Evolutionary conservation across 1,140 invertebrate species (phyloP).

Genomic region (Anoplophora glabripennis): DNA sequence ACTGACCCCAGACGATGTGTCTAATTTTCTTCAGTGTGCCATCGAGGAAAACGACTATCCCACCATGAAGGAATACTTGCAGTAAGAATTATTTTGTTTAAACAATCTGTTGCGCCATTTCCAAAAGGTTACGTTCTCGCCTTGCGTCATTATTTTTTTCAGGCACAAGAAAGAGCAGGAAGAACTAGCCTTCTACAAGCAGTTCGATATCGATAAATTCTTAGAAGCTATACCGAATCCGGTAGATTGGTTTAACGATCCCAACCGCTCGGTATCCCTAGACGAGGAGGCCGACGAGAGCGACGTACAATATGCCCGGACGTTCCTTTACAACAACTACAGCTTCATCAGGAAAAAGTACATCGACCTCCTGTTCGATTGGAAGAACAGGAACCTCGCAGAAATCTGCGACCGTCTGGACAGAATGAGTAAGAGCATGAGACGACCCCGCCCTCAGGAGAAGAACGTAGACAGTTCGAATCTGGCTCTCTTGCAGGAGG

Average conservation of each 20-base stretch:
- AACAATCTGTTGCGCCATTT: too few relatives aligned
- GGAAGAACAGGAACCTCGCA: constrained; percentile 27
- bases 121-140: too few relatives aligned
- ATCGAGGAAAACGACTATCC: constrained; percentile 54
- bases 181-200: constrained; percentile 48
- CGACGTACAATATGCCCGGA: constrained; percentile 37
- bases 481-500: constrained; percentile 52
- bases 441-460: constrained; percentile 27
- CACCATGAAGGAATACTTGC: constrained; percentile 53
- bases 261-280: constrained; percentile 36
- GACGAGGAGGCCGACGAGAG: constrained; percentile 3
- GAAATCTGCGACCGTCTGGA: constrained; percentile 27
- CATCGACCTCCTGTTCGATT: constrained; percentile 42
- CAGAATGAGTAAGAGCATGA: constrained; percentile 32
- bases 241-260: constrained; percentile 51
- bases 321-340: constrained; percentile 47
- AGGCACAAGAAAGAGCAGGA: constrained; percentile 41
- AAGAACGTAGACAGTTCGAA: constrained; percentile 38
- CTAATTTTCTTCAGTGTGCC: constrained; percentile 46
- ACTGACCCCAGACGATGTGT: constrained; percentile 33
- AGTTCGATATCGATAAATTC: constrained; percentile 54
- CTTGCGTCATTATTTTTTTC: constrained; percentile 15
- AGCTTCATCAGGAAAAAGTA: constrained; percentile 23
- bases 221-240: constrained; percentile 58
- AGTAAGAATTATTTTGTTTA: too few relatives aligned